Base-by-base conservation (phyloP, 2,888 invertebrate species). In the Diaprepes abbreviatus region DNA sequence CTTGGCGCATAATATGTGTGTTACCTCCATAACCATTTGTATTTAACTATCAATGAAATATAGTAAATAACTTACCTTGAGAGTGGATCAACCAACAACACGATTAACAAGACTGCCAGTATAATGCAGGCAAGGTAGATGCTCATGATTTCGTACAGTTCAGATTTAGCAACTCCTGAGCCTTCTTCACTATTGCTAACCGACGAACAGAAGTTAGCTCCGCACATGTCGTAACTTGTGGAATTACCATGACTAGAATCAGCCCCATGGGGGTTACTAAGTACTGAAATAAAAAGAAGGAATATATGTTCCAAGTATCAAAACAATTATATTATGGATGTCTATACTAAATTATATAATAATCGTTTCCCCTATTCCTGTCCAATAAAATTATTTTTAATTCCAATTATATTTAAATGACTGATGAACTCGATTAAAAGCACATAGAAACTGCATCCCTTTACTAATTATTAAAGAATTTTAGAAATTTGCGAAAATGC, bases 81-180 rank as follows among this genome's bases (percentile, higher is more conserved):
- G 2, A 97, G 87, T 1, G 96, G 95, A 86, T 98, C 97, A 57
- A 98, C 91, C 73, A 97, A 90, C 33, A 96, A 81, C 2, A 93
- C 93, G 62, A 98, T 93, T 81, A 97, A 91, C 70, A 93, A 86
- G 1, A 95, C 93, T 1, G 97, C 97, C 7, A 92, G 88, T 52
- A 94, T 82, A 24, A 96, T 94, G 82, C 96, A 97, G 0, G 91
- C 90, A 71, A 97, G 87, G 82, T 97, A 97, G 77, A 97, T 95
- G 76, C 93, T 90, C 58, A 93, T 92, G 80, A 97, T 93, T 83
- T 93, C 93, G 83, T 93, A 95, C 80, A 96, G 93, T 87, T 96
- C 93, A 68, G 89, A 88, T 79, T 93, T 92, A 55, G 92, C 92
- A 1, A 96, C 96, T 74, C 95, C 88, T 76, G 91, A 89, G 71